A percentile compares a stretch with the other conserved stretches of the same genome.
phyloP scores from a whole-genome alignment of 1,140 invertebrate species.

The Drosophila takahashii region DNA sequence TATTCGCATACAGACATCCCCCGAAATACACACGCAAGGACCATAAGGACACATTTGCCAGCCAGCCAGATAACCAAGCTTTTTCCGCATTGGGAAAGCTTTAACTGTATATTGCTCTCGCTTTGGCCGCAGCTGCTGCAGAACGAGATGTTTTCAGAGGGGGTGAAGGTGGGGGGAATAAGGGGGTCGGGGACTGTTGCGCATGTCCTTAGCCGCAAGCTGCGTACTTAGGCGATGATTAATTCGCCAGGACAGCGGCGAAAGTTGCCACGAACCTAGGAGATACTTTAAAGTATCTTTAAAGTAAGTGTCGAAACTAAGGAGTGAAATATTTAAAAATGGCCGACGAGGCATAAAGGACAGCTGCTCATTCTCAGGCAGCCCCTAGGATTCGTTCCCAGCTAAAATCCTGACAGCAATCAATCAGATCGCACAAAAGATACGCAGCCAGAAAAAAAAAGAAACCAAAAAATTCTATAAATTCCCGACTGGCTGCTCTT shows the following conservation, averaged over 20 bases:
- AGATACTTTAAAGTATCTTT: slow-evolving; percentile 31
- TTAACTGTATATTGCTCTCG: slow-evolving; percentile 64
- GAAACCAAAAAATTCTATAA: slow-evolving; percentile 60
- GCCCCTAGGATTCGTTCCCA: slow-evolving; percentile 52
- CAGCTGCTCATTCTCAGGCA: slow-evolving; percentile 37
- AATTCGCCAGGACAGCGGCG: slow-evolving; percentile 56
- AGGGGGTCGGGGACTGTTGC: slow-evolving; percentile 57
- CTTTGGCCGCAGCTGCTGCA: slow-evolving; percentile 57
- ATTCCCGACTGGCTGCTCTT: slow-evolving; percentile 50
- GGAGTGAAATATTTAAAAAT: slow-evolving; percentile 56
- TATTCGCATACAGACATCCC: slow-evolving; percentile 41
- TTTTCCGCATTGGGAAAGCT: slow-evolving; percentile 60
- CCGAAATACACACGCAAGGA: slow-evolving; percentile 25
- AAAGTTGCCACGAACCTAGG: slow-evolving; percentile 68
- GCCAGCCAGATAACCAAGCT: slow-evolving; percentile 76
- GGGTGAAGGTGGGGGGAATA: not conserved
- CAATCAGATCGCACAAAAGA: slow-evolving; percentile 81
- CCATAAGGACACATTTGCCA: slow-evolving; percentile 60
- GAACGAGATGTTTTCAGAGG: slow-evolving; percentile 18
- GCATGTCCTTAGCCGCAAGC: slow-evolving; percentile 72
- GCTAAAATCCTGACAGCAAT: slow-evolving; percentile 70
- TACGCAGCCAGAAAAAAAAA: slow-evolving; percentile 40
- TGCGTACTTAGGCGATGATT: slow-evolving; percentile 67
- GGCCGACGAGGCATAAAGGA: slow-evolving; percentile 20
- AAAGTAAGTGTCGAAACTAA: slow-evolving; percentile 53